phyloP scores from a whole-genome alignment of 1,140 invertebrate genomes.

The Rhyacophila brunnea region DNA sequence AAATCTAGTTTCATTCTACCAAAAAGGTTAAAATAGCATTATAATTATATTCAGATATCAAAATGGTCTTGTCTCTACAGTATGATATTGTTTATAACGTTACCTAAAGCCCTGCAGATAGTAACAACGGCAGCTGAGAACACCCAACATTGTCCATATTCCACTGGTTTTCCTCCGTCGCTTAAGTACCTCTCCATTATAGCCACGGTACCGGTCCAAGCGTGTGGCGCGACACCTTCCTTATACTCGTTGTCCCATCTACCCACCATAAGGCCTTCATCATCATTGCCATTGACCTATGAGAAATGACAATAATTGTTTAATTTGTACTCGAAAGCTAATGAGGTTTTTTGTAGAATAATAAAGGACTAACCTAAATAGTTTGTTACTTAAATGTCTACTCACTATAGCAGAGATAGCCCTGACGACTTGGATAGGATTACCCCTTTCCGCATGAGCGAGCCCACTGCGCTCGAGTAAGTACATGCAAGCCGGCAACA shows the following conservation, averaged over 20 bases:
- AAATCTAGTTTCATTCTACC: no score
- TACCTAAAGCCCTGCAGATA: constrained; percentile 60
- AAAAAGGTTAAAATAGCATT: no score
- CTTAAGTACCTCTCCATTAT: constrained; percentile 69
- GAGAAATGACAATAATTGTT: no score
- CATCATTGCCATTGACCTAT: constrained; percentile 62
- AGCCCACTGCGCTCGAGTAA: constrained; percentile 62
- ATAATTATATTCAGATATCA: no score
- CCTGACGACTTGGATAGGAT: constrained; percentile 66
- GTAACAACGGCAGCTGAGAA: constrained; percentile 72
- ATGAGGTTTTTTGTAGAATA: constrained; percentile 4
- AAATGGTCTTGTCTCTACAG: background rate
- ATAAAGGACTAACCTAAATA: background rate
- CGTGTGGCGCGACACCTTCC: constrained; percentile 64
- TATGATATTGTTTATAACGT: constrained; percentile 8
- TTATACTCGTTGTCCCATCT: constrained; percentile 72
- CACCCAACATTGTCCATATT: constrained; percentile 83
- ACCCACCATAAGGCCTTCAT: constrained; percentile 68
- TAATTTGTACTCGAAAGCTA: no score
- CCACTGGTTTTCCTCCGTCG: constrained; percentile 64
- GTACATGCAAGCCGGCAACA: constrained; percentile 63
- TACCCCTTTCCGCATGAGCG: constrained; percentile 62
- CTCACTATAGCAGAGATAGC: constrained; percentile 70
- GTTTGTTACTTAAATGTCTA: no score
- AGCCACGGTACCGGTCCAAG: constrained; percentile 69